These are phyloP conservation scores for Eleginops maclovinus DNA, from an alignment of 2,113 vertebrate genomes.

Conservation along the genomic window DNA sequence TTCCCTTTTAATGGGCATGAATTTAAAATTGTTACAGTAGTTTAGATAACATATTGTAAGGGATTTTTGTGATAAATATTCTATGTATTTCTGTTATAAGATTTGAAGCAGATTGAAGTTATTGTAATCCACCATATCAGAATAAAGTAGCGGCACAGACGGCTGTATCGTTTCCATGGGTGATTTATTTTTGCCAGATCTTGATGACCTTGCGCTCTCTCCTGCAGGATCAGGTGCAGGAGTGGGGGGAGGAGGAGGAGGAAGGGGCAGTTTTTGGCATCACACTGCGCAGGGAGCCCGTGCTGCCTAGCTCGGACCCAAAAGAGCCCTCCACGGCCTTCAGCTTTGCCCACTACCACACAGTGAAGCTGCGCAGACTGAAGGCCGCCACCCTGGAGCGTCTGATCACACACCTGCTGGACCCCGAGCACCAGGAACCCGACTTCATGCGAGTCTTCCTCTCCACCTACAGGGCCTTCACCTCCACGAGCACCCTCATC, in stretches of 20 bases:
- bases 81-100: not conserved
- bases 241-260: conserved; percentile 92
- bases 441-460: conserved; percentile 86
- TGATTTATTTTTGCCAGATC: conserved; percentile 2
- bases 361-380: conserved; percentile 87
- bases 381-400: conserved; percentile 86
- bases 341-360: conserved; percentile 88
- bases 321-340: conserved; percentile 28
- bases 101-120: not conserved
- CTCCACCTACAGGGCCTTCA: conserved; percentile 89
- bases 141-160: not conserved
- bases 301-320: conserved; percentile 21
- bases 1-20: too few relatives aligned
- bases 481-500: conserved; percentile 80
- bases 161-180: not conserved
- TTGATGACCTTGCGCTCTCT: conserved; percentile 27
- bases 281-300: conserved; percentile 83
- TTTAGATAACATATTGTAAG: not conserved
- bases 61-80: not conserved
- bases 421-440: conserved; percentile 76
- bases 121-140: not conserved
- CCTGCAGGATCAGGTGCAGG: conserved; percentile 87
- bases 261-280: conserved; percentile 88
- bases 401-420: conserved; percentile 85
- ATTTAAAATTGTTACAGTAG: conserved; percentile 1